phyloP scores from a whole-genome alignment of 2,888 invertebrate species.

The Cordilura impudica region DNA sequence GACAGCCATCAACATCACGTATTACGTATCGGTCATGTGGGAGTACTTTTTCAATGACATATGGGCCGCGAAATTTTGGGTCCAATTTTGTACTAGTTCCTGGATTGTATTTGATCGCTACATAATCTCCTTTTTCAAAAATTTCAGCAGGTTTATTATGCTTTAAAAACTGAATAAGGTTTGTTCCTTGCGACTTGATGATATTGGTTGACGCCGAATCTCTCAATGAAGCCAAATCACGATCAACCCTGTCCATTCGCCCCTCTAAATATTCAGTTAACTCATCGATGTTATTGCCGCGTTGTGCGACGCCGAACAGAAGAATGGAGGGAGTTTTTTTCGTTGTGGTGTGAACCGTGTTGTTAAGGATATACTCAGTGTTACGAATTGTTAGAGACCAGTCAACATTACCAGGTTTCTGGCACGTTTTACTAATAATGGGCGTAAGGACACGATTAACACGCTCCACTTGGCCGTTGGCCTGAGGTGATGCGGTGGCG shows the following conservation, averaged over 20 bases:
- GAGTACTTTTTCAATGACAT: slow-evolving; percentile 27
- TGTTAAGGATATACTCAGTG: slow-evolving; percentile 24
- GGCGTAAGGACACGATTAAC: slow-evolving; percentile 27
- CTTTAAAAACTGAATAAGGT: slow-evolving; percentile 6
- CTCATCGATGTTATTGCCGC: slow-evolving; percentile 11
- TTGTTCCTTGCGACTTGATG: slow-evolving; percentile 11
- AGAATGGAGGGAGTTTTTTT: background rate
- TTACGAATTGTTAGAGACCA: slow-evolving; percentile 10
- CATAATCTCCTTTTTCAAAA: slow-evolving; percentile 31
- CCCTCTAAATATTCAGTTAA: slow-evolving; percentile 20
- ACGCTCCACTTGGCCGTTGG: slow-evolving; percentile 43
- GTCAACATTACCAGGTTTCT: slow-evolving; percentile 15
- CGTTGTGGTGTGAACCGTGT: slow-evolving; percentile 9
- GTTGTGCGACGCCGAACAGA: slow-evolving; percentile 9
- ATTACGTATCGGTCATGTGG: slow-evolving; percentile 46
- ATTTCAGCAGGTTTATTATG: slow-evolving; percentile 12
- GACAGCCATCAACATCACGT: slow-evolving; percentile 22
- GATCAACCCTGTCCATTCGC: background rate
- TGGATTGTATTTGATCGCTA: slow-evolving; percentile 26
- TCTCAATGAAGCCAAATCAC: background rate
- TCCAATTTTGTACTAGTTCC: slow-evolving; percentile 22
- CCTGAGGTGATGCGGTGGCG: slow-evolving; percentile 21
- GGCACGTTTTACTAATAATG: no score
- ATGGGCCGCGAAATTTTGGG: slow-evolving; percentile 36
- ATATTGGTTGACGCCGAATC: slow-evolving; percentile 1